Evolutionary conservation across 2,797 vertebrate genomes (phyloP), one percentile per base, ranked within the genome.

Genomic region (Hydrocynus forskahlii): DNA sequence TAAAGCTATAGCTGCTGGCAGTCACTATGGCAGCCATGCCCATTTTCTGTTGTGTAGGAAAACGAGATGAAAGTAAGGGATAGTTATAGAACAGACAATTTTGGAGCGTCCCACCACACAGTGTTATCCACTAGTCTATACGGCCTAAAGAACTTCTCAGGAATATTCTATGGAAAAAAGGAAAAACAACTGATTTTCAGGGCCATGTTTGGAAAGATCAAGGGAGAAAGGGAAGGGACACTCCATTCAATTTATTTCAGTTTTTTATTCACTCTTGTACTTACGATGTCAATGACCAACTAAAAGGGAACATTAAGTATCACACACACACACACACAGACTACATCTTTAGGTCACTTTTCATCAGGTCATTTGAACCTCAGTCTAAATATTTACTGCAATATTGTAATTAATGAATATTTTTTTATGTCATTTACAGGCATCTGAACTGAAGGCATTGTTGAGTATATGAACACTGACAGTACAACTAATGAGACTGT

Each of bases 281-380:
- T 9, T 0, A 17, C 10, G 23, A 13, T 23, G 64, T n/a, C 35
- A 43, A 7, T 67, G 35, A 43, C 38, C 17, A 67, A 68, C 9
- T 52, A 70, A 70, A 70, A 52, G 68, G 68, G 48, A 69, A 48
- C 66, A 25, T 70, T 25, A 50, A 9, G 50, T n/a, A 25, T 10
- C 19, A 38, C 12, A 14, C n/a, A n/a, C n/a, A n/a, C n/a, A n/a
- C 62, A 54, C 57, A 12, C 43, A 50, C 14, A 2, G 6, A 62
- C n/a, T 19, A 2, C 12, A 43, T 43, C 3, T 43, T 43, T 21
- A 40, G 21, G 14, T 14, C 21, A 13, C 57, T 21, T 23, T 23
- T 21, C 19, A 16, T 55, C 5, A 7, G 54, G 17, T 55, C 17
- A 19, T 14, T 54, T 54, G 17, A 54, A 54, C 52, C 13, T 16